Evolutionary conservation across 2,113 vertebrate genomes (phyloP).

Genomic region (Tupaia chinensis): DNA sequence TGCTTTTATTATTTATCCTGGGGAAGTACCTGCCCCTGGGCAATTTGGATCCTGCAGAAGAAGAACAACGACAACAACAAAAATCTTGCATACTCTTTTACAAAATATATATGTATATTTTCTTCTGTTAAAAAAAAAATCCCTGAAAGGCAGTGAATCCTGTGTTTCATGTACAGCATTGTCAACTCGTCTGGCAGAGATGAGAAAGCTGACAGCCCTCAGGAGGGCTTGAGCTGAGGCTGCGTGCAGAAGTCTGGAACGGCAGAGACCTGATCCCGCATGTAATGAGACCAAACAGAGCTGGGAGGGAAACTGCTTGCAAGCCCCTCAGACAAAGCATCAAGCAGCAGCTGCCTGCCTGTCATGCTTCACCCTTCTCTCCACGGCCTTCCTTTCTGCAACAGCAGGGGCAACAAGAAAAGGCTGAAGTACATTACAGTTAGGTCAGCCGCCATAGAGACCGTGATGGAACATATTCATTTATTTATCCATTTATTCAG

Average conservation of each 20-base stretch:
- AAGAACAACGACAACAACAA: conserved; percentile 34
- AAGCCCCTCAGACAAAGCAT: conserved; percentile 58
- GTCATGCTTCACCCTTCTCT: conserved; percentile 67
- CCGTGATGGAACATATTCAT: background rate
- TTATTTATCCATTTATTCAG: conserved; percentile 30
- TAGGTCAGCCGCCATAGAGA: background rate
- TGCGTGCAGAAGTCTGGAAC: conserved; percentile 86
- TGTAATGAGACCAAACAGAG: conserved; percentile 86
- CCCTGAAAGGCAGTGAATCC: conserved; percentile 74
- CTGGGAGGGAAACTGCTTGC: conserved; percentile 75
- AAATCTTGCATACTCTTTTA: conserved; percentile 45
- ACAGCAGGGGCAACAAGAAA: background rate
- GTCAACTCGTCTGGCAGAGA: conserved; percentile 84
- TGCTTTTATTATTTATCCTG: conserved; percentile 78
- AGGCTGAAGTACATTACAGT: background rate
- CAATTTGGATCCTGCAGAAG: conserved; percentile 69
- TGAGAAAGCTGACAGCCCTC: conserved; percentile 85
- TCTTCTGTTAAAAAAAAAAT: conserved; percentile 54
- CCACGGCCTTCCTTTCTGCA: background rate
- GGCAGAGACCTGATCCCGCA: conserved; percentile 84
- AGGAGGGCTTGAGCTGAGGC: conserved; percentile 75
- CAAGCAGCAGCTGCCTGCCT: conserved; percentile 73
- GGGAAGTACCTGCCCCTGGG: conserved; percentile 69
- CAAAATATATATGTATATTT: conserved; percentile 75
- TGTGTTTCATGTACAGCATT: conserved; percentile 80